Evolutionary conservation across 2,888 invertebrate genomes (phyloP), one percentile per base, ranked within the genome.

Genomic region (Coecobrya sp.): DNA sequence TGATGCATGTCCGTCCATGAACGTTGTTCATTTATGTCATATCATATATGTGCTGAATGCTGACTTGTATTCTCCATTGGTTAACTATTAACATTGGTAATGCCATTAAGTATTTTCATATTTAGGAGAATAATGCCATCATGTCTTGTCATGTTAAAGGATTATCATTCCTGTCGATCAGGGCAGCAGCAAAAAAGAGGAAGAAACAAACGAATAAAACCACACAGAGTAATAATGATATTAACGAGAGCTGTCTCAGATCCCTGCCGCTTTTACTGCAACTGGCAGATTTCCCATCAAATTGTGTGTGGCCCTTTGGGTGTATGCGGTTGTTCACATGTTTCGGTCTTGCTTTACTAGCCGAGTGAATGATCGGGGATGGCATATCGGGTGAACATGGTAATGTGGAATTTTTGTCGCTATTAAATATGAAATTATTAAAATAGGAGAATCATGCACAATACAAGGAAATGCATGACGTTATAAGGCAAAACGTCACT

Each of bases 81-180:
- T 36, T 22, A 11, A 73, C n/a, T 7, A 49, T 13, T 13, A 13
- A 49, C 8, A 22, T 59, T 1, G 19, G 4, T 19, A 22, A 42
- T 27, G 10, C 36, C 59, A 81, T 73, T 10, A 8, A 2, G 13
- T n/a, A 45, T 55, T 81, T 52, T 30, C 81, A 59, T 62, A 42
- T 84, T 84, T 7, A 19, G 45, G 11, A 10, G 19, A 52, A 82
- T 68, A 73, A 73, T 85, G 85, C 62, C 85, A 30, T 86, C 73
- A 52, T 90, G 90, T 90, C 90, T 76, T 90, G 90, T 90, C 90
- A 90, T 90, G 90, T 90, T 84, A 85, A 85, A 59, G 85, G 90
- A 90, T 90, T 90, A 90, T 90, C 90, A 85, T 85, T 90, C 27
- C 85, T 90, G 90, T 90, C 90, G 85, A 90, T 90, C 90, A 90